phyloP scores from a whole-genome alignment of 2,888 invertebrate species.

The Dysmachus trigonus region DNA sequence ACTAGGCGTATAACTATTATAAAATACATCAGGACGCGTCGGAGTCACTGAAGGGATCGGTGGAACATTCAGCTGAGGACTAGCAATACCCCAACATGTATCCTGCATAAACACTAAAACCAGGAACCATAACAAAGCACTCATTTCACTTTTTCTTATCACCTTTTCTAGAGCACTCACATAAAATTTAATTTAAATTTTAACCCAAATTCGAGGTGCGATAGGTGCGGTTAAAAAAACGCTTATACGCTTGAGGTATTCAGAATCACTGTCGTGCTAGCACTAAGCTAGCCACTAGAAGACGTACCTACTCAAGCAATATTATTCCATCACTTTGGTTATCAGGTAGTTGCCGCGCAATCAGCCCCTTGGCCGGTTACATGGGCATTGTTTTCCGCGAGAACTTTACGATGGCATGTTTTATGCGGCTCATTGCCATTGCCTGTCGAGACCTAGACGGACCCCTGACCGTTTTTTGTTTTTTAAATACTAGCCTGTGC shows the following conservation, averaged over 20 bases:
- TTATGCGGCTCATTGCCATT: neutral
- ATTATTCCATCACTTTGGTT: conserved; percentile 15
- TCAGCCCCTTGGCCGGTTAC: conserved; percentile 3
- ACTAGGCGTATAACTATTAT: conserved; percentile 58
- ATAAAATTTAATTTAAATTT: neutral
- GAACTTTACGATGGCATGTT: conserved; percentile 21
- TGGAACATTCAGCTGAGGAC: conserved; percentile 68
- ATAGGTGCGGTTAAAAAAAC: neutral
- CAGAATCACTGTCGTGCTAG: conserved; percentile 9
- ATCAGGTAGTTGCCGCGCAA: conserved; percentile 6
- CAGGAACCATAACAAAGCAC: neutral
- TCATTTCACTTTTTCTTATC: neutral
- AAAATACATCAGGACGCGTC: conserved; percentile 57
- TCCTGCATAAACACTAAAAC: neutral
- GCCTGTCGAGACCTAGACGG: neutral
- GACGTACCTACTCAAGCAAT: neutral
- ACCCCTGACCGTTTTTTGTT: neutral
- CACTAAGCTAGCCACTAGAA: conserved; percentile 3
- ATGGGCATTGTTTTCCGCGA: conserved; percentile 48
- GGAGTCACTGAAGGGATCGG: conserved; percentile 62
- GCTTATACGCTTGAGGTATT: neutral
- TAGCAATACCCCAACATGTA: neutral
- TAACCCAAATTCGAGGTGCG: neutral
- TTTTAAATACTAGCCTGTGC: neutral
- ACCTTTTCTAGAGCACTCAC: neutral